Evolutionary conservation across 2,888 invertebrate genomes (phyloP), one percentile per base, ranked within the genome.

Genomic region (Folsomia candida): DNA sequence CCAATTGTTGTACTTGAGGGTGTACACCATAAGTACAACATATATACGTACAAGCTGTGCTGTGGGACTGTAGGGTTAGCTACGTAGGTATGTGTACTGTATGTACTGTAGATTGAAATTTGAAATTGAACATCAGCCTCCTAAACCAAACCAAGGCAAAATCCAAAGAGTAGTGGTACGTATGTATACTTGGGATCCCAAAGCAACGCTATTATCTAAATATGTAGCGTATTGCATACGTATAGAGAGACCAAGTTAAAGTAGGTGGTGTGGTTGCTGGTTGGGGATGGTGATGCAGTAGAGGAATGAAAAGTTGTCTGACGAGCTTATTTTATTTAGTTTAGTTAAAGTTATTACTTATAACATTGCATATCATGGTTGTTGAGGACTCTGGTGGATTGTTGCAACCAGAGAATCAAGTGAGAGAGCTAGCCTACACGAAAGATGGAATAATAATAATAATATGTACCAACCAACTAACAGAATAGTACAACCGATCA

Each of bases 251-350:
- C 54, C n/a, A 54, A 54, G 22, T 18, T 54, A 4, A 54, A 54
- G 54, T 54, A 54, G 54, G 54, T 54, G 20, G 54, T 37, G 37
- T 37, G 14, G 37, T 37, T 4, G 37, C 14, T 37, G 37, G 37
- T 37, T 37, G 37, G 37, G 14, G 37, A 14, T 54, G 54, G 54
- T n/a, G 20, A 54, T 54, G 54, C 14, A 14, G 54, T 54, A 20
- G 54, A 14, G 54, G 54, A 54, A 54, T 54, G 54, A 54, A 54
- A 54, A 54, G 54, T 54, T 54, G 54, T 54, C 54, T 54, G 54
- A 54, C 54, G 54, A 54, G 54, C 54, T 54, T 54, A 54, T 54
- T 54, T 54, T 54, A 54, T 54, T 54, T 54, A 54, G 62, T 54
- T 54, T 54, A 54, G 62, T 29, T 62, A 28, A 62, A 11, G 20